phyloP scores from a whole-genome alignment of 2,113 vertebrate genomes.

The rat (Rattus norvegicus) region GRCr8 NC_086024.1:52116001-52116500 shows the following conservation, averaged over 20 bases:
- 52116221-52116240: not conserved
- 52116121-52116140: not conserved
- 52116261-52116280: not conserved
- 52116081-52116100: not conserved
- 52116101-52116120: not conserved
- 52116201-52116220: not conserved
- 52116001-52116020: not conserved
- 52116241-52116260: not conserved
- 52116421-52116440: not conserved
- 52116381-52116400: not conserved
- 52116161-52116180: not conserved
- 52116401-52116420: not conserved
- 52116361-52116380: not conserved
- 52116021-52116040: not conserved
- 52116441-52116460: not conserved
- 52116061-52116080: not conserved
- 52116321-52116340: too few relatives aligned
- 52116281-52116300: not conserved
- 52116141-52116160: not conserved
- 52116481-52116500: not conserved
- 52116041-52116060: not conserved
- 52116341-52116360: not conserved
- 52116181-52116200: not conserved
- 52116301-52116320: not conserved
- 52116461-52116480: not conserved